phyloP scores from a whole-genome alignment of 2,113 vertebrate genomes.

The Microcebus ravelobensis region DNA sequence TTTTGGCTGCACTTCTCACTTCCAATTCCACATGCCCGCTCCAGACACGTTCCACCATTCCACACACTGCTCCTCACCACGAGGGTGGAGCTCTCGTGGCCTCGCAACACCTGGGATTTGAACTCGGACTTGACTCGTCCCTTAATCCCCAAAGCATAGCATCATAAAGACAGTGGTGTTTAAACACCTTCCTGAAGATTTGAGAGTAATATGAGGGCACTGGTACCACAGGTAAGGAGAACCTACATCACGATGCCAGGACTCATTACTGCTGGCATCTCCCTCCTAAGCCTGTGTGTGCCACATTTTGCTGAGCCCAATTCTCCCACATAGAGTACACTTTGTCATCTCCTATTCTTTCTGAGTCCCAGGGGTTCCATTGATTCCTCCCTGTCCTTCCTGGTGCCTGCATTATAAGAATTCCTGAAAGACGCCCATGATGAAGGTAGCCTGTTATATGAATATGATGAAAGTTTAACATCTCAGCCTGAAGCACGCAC shows the following conservation, averaged over 20 bases:
- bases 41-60: not conserved
- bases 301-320: not conserved
- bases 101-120: not conserved
- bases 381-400: not conserved
- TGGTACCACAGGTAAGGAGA: not conserved
- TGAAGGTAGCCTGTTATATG: not conserved
- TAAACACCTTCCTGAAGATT: not conserved
- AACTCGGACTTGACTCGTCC: not conserved
- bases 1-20: not conserved
- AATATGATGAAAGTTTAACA: not conserved
- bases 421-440: not conserved
- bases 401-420: not conserved
- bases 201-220: not conserved
- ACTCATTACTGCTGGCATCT: not conserved
- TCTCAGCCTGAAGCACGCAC: not conserved
- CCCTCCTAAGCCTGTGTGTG: accelerated
- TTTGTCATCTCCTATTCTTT: not conserved
- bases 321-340: too few relatives aligned
- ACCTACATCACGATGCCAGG: too few relatives aligned
- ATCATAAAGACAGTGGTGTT: not conserved
- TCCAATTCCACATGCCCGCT: not conserved
- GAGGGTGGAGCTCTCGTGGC: not conserved
- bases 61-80: accelerated
- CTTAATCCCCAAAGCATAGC: not conserved
- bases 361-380: not conserved